These are phyloP conservation scores for Lichenostomus cassidix DNA, from an alignment of 2,113 vertebrate species.

Conservation along the genomic window DNA sequence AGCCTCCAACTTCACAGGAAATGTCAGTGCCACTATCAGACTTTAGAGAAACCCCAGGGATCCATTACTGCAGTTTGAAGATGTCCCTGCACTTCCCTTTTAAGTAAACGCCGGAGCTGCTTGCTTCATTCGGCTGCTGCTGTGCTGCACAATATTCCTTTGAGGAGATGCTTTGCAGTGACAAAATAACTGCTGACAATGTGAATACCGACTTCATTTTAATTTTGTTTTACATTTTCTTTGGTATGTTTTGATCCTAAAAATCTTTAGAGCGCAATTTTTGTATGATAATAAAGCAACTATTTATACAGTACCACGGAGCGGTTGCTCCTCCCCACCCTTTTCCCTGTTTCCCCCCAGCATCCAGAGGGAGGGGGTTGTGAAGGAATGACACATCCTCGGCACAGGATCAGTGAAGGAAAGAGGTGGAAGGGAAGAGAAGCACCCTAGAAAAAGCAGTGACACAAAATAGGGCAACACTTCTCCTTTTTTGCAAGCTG, in stretches of 20 bases:
- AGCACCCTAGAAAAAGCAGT: neutral
- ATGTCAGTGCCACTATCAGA: constrained; percentile 58
- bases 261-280: constrained; percentile 37
- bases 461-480: neutral
- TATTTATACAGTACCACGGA: constrained; percentile 28
- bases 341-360: neutral
- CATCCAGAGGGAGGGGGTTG: neutral
- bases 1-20: constrained; percentile 66
- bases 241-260: constrained; percentile 60
- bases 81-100: constrained; percentile 66
- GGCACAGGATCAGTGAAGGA: neutral
- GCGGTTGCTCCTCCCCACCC: neutral
- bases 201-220: constrained; percentile 64
- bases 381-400: neutral
- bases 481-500: neutral
- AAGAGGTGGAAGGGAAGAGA: neutral
- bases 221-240: constrained; percentile 71
- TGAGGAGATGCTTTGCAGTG: constrained; percentile 68
- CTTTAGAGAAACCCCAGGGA: constrained; percentile 65
- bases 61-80: constrained; percentile 68
- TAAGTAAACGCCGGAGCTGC: constrained; percentile 28
- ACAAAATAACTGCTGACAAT: constrained; percentile 73
- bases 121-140: constrained; percentile 52
- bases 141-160: constrained; percentile 67
- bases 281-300: constrained; percentile 55